Evolutionary conservation across 2,797 vertebrate genomes (phyloP), one percentile per base, ranked within the genome.

Genomic region (Threskiornis aethiopicus): DNA sequence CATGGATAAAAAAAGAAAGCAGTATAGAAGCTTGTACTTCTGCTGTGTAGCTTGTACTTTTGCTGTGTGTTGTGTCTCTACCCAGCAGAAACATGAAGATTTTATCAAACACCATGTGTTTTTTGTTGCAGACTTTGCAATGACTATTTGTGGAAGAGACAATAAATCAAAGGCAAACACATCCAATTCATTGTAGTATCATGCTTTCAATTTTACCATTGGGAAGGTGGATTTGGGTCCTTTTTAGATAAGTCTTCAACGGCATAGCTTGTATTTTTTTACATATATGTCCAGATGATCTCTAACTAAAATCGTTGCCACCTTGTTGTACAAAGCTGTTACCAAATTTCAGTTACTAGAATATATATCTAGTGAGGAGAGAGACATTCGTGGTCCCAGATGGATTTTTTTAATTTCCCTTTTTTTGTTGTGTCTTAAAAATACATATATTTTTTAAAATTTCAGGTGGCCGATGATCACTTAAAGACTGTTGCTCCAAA

Each of bases 261-360:
- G n/a, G 2, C 14, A n/a, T 26, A 62, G 3, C 1, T 17, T 66
- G 6, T 1, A n/a, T 39, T n/a, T 44, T 85, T 47, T 11, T 13
- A 28, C 0, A 0, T 54, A 4, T 42, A 9, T 62, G 13, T 8
- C 26, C 18, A 55, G 6, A 59, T 41, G 11, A 64, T 25, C 12
- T 58, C 15, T 59, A 62, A 58, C 3, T 73, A 62, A 76, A 95
- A 55, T 55, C 0, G 0, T 51, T 82, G 3, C 15, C 35, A 42
- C 5, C 6, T 62, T 76, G 9, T 49, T 67, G 19, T 71, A 44
- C 13, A 77, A 57, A 80, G 14, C 8, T 59, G 6, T 49, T 84
- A 70, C 4, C 4, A 89, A 83, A 71, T 81, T 90, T 91, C 69
- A 24, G 6, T 78, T 67, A 16, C 22, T 59, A 33, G 47, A 92